Evolutionary conservation across 2,113 vertebrate species (phyloP).

Genomic region (Sturnira hondurensis): DNA sequence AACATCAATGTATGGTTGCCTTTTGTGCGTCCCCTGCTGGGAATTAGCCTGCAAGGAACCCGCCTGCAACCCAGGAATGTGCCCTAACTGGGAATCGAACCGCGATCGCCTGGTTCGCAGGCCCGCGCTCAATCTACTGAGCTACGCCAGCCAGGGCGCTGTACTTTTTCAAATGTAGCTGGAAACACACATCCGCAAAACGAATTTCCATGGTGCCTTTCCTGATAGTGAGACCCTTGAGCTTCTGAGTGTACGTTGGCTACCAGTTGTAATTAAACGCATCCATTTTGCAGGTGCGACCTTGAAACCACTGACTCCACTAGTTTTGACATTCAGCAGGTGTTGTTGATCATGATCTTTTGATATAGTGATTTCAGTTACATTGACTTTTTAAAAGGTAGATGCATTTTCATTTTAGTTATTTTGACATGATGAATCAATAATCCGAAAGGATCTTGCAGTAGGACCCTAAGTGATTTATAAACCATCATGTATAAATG

Average conservation of each 20-base stretch:
- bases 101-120: no score
- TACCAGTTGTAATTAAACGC: neutral
- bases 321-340: neutral
- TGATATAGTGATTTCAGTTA: neutral
- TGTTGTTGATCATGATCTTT: neutral
- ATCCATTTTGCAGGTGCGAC: neutral
- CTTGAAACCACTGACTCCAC: neutral
- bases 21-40: no score
- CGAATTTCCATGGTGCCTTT: neutral
- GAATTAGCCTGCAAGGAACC: no score
- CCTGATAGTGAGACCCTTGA: neutral
- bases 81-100: no score
- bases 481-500: neutral
- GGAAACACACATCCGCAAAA: neutral
- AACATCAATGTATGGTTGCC: no score
- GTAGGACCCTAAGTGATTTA: neutral
- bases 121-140: no score
- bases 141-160: no score
- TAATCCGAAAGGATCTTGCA: neutral
- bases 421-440: neutral
- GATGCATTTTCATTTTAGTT: neutral
- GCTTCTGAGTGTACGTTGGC: neutral
- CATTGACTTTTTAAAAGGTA: neutral
- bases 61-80: no score
- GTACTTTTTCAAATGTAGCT: neutral